Evolutionary conservation across 1,140 invertebrate genomes (phyloP).

Genomic region (Oedothorax gibbosus): DNA sequence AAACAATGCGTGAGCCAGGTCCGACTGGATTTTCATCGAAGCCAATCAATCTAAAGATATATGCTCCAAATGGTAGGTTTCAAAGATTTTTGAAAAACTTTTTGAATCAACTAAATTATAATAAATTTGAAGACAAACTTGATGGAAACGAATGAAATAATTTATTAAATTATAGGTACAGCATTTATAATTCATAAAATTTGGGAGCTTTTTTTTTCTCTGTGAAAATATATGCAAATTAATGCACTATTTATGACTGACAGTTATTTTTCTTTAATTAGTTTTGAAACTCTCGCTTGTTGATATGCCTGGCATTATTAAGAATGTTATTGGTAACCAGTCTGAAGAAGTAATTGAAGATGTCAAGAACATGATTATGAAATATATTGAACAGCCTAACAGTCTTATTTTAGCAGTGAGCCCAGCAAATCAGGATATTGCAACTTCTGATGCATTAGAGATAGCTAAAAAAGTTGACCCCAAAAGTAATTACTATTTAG

Average conservation of each 20-base stretch:
- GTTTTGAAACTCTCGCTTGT: conserved; percentile 94
- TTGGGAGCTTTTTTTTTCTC: no score
- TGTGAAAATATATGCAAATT: no score
- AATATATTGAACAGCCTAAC: conserved; percentile 91
- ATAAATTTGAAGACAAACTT: no score
- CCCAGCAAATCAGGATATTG: conserved; percentile 95
- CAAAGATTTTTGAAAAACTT: no score
- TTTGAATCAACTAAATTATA: no score
- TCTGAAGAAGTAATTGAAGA: conserved; percentile 91
- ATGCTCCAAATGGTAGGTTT: conserved; percentile 18
- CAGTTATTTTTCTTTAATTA: conserved; percentile 67
- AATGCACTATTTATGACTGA: background rate
- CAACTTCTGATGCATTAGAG: conserved; percentile 94
- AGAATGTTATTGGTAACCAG: conserved; percentile 92
- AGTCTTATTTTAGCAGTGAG: conserved; percentile 95
- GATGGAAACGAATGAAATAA: no score
- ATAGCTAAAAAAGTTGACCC: conserved; percentile 93
- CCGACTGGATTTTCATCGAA: conserved; percentile 7
- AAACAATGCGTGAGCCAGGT: conserved; percentile 20
- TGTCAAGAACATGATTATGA: conserved; percentile 93
- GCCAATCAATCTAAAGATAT: conserved; percentile 28
- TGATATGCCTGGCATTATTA: conserved; percentile 95
- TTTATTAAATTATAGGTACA: no score
- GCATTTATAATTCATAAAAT: no score
- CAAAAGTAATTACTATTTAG: conserved; percentile 74